Conservation (phyloP, 2,797 vertebrate species). For the Parauchenoglanis ngamensis region DNA sequence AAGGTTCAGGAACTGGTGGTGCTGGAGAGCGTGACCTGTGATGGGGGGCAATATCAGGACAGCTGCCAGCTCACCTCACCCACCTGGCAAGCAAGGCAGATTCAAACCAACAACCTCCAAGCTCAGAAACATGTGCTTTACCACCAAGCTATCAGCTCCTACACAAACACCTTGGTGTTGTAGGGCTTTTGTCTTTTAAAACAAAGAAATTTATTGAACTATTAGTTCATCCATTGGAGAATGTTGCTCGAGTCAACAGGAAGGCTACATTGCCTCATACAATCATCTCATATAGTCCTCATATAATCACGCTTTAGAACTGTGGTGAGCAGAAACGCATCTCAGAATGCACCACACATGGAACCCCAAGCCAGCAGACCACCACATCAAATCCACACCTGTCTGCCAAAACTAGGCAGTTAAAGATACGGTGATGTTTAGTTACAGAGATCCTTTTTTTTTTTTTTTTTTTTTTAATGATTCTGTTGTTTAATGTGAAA, state of each 20-base stretch:
- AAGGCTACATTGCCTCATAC: too few species aligned
- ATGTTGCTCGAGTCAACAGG: background rate
- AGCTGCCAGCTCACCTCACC: background rate
- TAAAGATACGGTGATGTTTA: too few species aligned
- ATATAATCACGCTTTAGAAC: background rate
- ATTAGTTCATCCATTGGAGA: rapidly evolving
- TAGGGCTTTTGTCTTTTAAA: too few species aligned
- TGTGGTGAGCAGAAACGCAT: background rate
- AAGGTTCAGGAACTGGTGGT: background rate
- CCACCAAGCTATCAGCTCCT: too few species aligned
- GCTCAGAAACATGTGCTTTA: too few species aligned
- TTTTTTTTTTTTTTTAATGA: too few species aligned
- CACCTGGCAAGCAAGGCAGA: background rate
- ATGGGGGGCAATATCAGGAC: background rate
- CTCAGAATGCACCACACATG: background rate
- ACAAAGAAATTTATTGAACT: rapidly evolving
- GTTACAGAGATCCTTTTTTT: too few species aligned
- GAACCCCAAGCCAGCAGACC: too few species aligned
- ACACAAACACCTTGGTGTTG: too few species aligned
- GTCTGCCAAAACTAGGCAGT: too few species aligned
- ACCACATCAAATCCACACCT: too few species aligned
- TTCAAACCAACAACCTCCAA: background rate
- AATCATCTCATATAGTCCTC: background rate
- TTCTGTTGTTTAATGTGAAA: too few species aligned
- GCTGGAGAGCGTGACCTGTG: background rate